These are phyloP conservation scores for Laothoe populi DNA, from an alignment of 2,888 invertebrate genomes.

Conservation along the genomic window DNA sequence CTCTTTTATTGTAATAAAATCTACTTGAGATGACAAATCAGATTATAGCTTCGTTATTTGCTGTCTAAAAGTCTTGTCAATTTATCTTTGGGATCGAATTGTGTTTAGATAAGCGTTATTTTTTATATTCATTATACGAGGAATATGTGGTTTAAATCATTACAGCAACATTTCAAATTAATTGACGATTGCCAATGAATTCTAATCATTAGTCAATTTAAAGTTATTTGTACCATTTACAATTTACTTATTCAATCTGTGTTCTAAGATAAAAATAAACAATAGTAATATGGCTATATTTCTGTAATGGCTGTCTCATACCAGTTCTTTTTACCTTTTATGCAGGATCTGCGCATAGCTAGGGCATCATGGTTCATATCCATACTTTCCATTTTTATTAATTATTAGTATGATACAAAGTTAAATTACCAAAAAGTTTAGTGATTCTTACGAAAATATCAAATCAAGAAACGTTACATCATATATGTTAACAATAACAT, in stretches of 20 bases:
- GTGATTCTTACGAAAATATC: not conserved
- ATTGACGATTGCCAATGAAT: not conserved
- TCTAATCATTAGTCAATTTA: not conserved
- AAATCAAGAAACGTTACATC: not conserved
- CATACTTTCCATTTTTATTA: not conserved
- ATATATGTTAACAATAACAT: not conserved
- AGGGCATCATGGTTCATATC: too few relatives aligned
- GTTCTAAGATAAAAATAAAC: not conserved
- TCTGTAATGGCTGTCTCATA: too few relatives aligned
- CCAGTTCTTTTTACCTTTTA: too few relatives aligned
- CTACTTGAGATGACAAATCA: constrained; percentile 34
- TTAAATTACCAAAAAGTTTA: not conserved
- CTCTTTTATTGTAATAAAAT: constrained; percentile 36
- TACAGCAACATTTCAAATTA: too few relatives aligned
- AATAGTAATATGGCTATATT: too few relatives aligned
- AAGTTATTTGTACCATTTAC: not conserved
- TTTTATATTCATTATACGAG: not conserved
- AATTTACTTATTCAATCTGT: not conserved
- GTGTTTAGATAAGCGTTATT: not conserved
- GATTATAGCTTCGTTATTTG: constrained; percentile 31
- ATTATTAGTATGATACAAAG: not conserved
- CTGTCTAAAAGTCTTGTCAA: constrained; percentile 28
- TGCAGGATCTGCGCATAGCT: too few relatives aligned
- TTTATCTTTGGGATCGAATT: not conserved
- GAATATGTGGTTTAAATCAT: not conserved